phyloP scores from a whole-genome alignment of 2,888 invertebrate genomes.

The Rhopalosiphum nymphaeae region DNA sequence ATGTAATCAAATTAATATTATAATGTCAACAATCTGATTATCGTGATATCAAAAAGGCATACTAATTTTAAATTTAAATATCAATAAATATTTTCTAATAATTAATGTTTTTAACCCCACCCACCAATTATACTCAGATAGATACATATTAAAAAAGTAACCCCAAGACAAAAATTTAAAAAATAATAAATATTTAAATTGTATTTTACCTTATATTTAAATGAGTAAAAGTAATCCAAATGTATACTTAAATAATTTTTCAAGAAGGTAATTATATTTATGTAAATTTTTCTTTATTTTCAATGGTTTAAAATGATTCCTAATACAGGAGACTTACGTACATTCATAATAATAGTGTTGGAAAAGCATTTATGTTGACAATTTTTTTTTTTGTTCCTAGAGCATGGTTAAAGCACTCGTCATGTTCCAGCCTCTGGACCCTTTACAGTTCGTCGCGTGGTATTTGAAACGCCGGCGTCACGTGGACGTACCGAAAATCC shows the following conservation, averaged over 20 bases:
- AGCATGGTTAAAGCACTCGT: constrained; percentile 32
- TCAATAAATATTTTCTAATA: too few relatives aligned
- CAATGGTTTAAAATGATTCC: background rate
- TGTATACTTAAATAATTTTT: too few relatives aligned
- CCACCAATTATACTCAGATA: too few relatives aligned
- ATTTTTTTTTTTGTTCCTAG: background rate
- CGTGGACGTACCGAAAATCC: constrained; percentile 33
- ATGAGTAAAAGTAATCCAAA: too few relatives aligned
- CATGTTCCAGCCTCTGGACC: constrained; percentile 18
- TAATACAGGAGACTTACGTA: background rate
- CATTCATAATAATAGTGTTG: background rate
- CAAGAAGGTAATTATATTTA: too few relatives aligned
- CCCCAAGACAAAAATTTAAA: too few relatives aligned
- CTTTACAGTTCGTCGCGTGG: constrained; percentile 23
- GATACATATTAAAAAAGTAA: too few relatives aligned
- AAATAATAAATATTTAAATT: too few relatives aligned
- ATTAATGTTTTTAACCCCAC: too few relatives aligned
- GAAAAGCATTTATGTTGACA: background rate
- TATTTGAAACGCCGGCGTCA: constrained; percentile 12
- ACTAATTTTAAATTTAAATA: background rate
- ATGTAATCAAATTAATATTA: background rate
- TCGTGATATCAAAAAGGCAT: background rate
- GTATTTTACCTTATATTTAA: too few relatives aligned
- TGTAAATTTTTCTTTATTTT: background rate
- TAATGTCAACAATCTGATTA: background rate